Evolutionary conservation across 2,888 invertebrate species (phyloP), one percentile per base, ranked within the genome.

Genomic region (Chydorus sphaericus): DNA sequence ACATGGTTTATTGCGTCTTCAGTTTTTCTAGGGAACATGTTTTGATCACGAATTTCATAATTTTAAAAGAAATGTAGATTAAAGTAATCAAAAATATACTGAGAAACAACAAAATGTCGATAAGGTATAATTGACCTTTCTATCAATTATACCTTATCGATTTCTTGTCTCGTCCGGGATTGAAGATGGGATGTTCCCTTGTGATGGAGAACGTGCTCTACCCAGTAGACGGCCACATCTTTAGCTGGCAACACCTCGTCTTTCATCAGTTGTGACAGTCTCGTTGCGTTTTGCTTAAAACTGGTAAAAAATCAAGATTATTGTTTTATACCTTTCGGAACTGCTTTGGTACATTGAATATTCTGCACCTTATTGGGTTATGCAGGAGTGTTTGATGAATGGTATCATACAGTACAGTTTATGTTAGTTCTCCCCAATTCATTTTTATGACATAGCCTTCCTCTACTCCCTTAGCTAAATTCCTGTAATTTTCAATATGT

Each of bases 191-290:
- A 28, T n/a, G n/a, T n/a, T 6, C 50, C 50, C n/a, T 28, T 28
- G 30, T 50, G 50, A 14, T n/a, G 29, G 2, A 50, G n/a, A 30
- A 50, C 16, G 50, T 50, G 50, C 31, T 50, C 50, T 28, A 50
- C 31, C 50, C 50, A 50, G 31, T 31, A 50, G 23, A 50, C 50
- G 6, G 23, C 50, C 4, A 18, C 18, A 4, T 50, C 50, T 4
- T 20, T 29, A 16, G 29, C 50, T 3, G 29, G n/a, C 16, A 50
- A 4, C 16, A 50, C 16, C 20, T 29, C 11, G 18, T 50, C 23
- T 16, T 30, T 28, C 31, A 50, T 50, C 11, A 50, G n/a, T 20
- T 20, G 23, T 1, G 50, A 50, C 18, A 50, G 50, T 6, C 50
- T 23, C 30, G 29, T 31, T 18, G 50, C 50, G 16, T 50, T 50